A percentile compares a stretch with the other conserved stretches of the same genome.
phyloP scores from a whole-genome alignment of 2,797 vertebrate species.

The Gobionotothen gibberifrons region DNA sequence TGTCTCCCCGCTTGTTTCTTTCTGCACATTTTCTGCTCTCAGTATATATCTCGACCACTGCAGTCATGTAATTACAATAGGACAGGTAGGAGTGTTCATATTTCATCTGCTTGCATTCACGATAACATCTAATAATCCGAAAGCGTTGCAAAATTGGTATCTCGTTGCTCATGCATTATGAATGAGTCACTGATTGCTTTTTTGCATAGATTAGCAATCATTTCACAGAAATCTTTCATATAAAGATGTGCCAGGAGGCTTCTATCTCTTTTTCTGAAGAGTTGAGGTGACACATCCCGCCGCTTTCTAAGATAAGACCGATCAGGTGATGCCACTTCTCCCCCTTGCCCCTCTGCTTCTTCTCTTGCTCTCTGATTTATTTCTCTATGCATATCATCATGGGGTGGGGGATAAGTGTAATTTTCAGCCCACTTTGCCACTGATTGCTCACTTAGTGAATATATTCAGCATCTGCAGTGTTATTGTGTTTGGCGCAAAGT shows the following conservation, averaged over 20 bases:
- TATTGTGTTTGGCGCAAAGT: slow-evolving; percentile 75
- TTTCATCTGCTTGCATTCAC: slow-evolving; percentile 84
- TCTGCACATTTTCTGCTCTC: slow-evolving; percentile 41
- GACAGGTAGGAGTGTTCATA: slow-evolving; percentile 86
- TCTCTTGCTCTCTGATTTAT: slow-evolving; percentile 78
- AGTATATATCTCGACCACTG: slow-evolving; percentile 67
- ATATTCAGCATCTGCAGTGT: slow-evolving; percentile 79
- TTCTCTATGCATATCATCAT: slow-evolving; percentile 80
- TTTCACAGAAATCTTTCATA: slow-evolving; percentile 85
- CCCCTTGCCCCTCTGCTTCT: slow-evolving; percentile 63
- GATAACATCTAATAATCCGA: slow-evolving; percentile 89
- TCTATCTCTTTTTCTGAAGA: slow-evolving; percentile 76
- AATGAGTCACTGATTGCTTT: slow-evolving; percentile 89
- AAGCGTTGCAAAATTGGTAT: slow-evolving; percentile 85
- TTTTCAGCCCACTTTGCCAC: slow-evolving; percentile 79
- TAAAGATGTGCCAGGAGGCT: slow-evolving; percentile 79
- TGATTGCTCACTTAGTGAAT: slow-evolving; percentile 85
- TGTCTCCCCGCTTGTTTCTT: slow-evolving; percentile 53
- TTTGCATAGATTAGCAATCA: slow-evolving; percentile 91
- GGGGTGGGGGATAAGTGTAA: slow-evolving; percentile 72
- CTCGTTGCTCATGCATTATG: slow-evolving; percentile 88
- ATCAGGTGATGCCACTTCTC: slow-evolving; percentile 80
- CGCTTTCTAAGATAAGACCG: slow-evolving; percentile 79
- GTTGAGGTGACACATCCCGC: slow-evolving; percentile 77
- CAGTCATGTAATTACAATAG: slow-evolving; percentile 82